These are phyloP conservation scores for Trachops cirrhosus DNA, from an alignment of 2,797 vertebrate species.

Conservation along the genomic window DNA sequence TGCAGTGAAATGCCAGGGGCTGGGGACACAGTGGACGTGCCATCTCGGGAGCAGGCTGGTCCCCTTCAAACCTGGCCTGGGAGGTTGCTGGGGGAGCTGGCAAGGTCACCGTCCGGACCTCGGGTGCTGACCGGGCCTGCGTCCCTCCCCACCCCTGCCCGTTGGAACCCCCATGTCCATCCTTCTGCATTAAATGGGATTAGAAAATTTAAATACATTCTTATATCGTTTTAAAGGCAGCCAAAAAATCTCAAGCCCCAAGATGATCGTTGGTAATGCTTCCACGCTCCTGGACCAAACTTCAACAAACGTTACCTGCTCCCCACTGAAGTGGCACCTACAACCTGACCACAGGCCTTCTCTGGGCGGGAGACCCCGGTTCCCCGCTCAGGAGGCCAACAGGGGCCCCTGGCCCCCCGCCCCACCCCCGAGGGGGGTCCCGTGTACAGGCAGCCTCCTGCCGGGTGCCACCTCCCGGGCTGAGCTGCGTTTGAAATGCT, in stretches of 20 bases:
- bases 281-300: background rate
- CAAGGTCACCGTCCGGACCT: background rate
- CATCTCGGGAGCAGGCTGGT: background rate
- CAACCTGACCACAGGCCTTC: accelerated
- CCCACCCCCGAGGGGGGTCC: background rate
- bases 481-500: background rate
- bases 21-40: accelerated
- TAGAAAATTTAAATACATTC: background rate
- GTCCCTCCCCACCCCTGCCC: too few species aligned
- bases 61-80: background rate
- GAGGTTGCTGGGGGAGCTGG: background rate
- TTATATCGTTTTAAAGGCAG: background rate
- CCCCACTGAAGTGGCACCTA: background rate
- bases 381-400: background rate
- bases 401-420: accelerated
- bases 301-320: accelerated
- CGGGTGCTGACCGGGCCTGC: accelerated
- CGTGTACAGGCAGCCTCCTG: background rate
- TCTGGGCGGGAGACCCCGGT: background rate
- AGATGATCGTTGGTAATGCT: too few species aligned
- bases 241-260: background rate
- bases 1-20: accelerated
- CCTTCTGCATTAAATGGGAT: too few species aligned
- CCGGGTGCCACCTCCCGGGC: background rate
- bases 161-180: accelerated